Base-by-base conservation (phyloP, 2,797 vertebrate genomes). In the Hafferia zeledoni region DNA sequence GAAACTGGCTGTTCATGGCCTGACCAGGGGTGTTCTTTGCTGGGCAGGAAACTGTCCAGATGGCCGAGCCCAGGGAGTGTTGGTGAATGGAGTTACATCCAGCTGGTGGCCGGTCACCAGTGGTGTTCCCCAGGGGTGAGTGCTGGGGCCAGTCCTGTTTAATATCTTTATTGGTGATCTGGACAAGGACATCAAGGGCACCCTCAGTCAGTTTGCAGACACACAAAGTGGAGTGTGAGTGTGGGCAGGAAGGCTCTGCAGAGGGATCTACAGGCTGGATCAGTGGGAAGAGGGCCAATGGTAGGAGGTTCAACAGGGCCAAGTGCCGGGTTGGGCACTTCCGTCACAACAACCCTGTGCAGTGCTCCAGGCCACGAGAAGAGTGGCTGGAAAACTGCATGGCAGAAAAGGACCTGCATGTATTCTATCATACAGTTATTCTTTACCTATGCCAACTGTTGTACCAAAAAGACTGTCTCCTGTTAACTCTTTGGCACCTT, bases 371-470 rank as follows among this genome's bases (percentile, higher is more conserved):
- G 12, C 12, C 75, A 39, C 22, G 41, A 15, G 14, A 47, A 16
- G 20, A 53, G 39, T 19, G 41, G 30, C 41, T 75, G 41, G 25
- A 35, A 75, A 89, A 55, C 15, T 55, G 12, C 55, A 6, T 19
- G 35, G 25, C 5, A 23, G 33, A 41, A 68, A 49, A 47, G 25
- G 13, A 49, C 11, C 23, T 0, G 0, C 10, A 16, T 57, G 31
- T 60, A 14, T 37, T 61, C 23, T 67, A 75, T 50, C 10, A 57
- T 59, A 9, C 19, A 13, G 2, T 46, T 78, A 17, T 11, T 27
- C 37, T 72, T 89, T 61, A 57, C 25, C 30, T 76, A 3, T 30
- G 39, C n/a, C n/a, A 55, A 1, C 49, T 47, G 13, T 69, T 70
- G 28, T 44, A 20, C 33, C 55, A 80, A 43, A 60, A 64, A 56